Evolutionary conservation across 2,113 vertebrate genomes (phyloP), one percentile per base, ranked within the genome.

Genomic region (Cottus gobio): DNA sequence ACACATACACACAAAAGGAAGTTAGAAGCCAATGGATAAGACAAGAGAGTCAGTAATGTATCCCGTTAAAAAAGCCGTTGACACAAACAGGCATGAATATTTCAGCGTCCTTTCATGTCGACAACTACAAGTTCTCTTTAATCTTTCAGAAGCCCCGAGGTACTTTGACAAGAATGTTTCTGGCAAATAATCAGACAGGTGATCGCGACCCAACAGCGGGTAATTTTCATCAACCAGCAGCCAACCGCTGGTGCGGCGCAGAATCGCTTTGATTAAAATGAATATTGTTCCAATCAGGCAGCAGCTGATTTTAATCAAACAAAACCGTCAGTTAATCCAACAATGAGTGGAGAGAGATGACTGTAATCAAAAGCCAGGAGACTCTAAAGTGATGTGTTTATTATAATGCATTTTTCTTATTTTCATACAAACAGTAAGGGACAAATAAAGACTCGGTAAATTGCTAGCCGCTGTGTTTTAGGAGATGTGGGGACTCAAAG

Each of bases 281-380:
- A 79, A 80, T 84, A 71, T 87, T 81, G 75, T 75, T 89, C 79
- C 83, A 91, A 88, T 91, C 90, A 91, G 61, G 64, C 75, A 5
- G 78, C 67, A 75, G 84, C 80, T 77, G 82, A 85, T 90, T 92
- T 85, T 84, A 91, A 91, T 93, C 91, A 91, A 66, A 77, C 71
- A 71, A 72, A 36, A 65, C 74, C 26, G 10, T 80, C 84, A 77
- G 76, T 81, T 90, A 84, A 90, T 91, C 89, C 87, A 83, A 78
- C 79, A 56, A 58, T 61, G 74, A 42, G 64, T 37, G 34, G 64
- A 78, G 77, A 65, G 81, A 52, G 85, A 77, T 36, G 81, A 72
- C 58, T 63, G 60, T 67, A 89, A 87, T 89, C 68, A 87, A 70
- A 85, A 71, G 70, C 12, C 42, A 78, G 82, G 63, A 71, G 75